Conservation (phyloP, 2,113 vertebrate genomes). For the Steatornis caripensis region DNA sequence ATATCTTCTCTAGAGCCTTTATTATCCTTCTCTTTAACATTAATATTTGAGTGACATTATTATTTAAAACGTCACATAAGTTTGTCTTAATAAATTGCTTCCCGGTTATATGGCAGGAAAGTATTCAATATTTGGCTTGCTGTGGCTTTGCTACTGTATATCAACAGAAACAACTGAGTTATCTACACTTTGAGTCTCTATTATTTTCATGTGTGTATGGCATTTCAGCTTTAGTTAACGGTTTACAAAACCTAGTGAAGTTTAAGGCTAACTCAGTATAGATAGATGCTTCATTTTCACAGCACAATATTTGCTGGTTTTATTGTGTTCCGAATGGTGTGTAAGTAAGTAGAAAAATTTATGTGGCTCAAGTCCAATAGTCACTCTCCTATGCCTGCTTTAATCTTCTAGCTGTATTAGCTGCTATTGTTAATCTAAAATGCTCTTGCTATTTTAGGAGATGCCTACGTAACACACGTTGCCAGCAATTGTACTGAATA, state of each 20-base stretch:
- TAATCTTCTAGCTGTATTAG: conserved; percentile 68
- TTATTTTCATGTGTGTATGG: background rate
- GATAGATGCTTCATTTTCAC: background rate
- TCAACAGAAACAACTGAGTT: background rate
- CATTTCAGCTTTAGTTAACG: background rate
- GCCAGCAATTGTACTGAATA: conserved; percentile 58
- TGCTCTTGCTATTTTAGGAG: conserved; percentile 74
- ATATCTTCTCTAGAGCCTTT: background rate
- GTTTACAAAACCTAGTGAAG: background rate
- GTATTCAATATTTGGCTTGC: background rate
- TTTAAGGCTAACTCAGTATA: background rate
- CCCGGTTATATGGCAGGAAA: background rate
- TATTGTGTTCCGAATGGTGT: background rate
- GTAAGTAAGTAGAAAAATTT: background rate
- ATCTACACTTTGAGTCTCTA: background rate
- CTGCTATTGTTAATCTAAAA: conserved; percentile 68
- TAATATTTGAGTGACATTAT: too few relatives aligned
- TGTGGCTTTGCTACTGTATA: background rate
- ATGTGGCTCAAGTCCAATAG: background rate
- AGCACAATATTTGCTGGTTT: background rate
- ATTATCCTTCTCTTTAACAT: background rate
- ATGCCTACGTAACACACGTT: conserved; percentile 67
- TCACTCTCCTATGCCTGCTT: background rate
- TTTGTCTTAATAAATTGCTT: background rate
- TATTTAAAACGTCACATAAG: background rate